Conservation (phyloP, 2,888 invertebrate species). For the Chorisops tibialis region DNA sequence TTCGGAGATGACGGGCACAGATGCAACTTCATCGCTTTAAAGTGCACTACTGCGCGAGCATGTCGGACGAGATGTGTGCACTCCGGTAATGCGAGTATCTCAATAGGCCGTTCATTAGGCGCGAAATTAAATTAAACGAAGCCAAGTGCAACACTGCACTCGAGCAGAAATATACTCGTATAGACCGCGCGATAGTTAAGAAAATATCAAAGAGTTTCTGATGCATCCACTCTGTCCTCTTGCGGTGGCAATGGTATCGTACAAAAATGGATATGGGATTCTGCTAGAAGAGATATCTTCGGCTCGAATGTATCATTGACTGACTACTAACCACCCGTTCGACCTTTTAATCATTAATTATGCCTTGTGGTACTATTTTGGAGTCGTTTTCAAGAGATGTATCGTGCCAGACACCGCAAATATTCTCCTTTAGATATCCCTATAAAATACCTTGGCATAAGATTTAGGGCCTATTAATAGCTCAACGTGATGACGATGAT, state of each 20-base stretch:
- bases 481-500: neutral
- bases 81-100: neutral
- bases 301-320: conserved; percentile 8
- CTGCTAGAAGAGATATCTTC: neutral
- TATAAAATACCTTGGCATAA: conserved; percentile 6
- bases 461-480: conserved; percentile 8
- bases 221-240: too few species aligned
- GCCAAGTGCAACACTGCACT: conserved; percentile 6
- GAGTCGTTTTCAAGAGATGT: conserved; percentile 11
- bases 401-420: conserved; percentile 11
- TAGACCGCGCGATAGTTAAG: too few species aligned
- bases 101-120: conserved; percentile 27
- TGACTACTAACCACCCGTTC: conserved; percentile 25
- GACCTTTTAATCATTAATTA: conserved; percentile 33
- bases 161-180: neutral
- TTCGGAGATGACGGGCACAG: conserved; percentile 16
- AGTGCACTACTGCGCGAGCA: neutral
- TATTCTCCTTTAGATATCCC: neutral
- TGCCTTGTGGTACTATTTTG: conserved; percentile 28
- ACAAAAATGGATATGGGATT: neutral
- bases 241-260: neutral
- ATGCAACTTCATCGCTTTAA: conserved; percentile 12
- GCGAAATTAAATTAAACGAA: conserved; percentile 26
- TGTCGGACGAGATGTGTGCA: neutral
- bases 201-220: conserved; percentile 13